phyloP scores from a whole-genome alignment of 2,888 invertebrate genomes.

The Brenthis ino region DNA sequence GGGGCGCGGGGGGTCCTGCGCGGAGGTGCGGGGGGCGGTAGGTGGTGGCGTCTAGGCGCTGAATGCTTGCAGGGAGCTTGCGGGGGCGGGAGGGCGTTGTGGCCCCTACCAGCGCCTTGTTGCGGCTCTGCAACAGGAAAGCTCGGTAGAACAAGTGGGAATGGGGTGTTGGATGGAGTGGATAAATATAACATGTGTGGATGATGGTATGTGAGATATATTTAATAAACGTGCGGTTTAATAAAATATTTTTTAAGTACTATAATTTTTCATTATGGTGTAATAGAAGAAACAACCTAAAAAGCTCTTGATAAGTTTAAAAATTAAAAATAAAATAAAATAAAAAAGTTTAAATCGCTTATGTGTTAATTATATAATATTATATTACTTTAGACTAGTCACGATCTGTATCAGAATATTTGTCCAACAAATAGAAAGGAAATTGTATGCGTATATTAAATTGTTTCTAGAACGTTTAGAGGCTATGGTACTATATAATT shows the following conservation, averaged over 20 bases:
- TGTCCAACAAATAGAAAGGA: conserved; percentile 14
- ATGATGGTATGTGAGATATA: no score
- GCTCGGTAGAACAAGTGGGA: conserved; percentile 51
- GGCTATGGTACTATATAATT: no score
- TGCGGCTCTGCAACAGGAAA: conserved; percentile 81
- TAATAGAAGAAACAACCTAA: no score
- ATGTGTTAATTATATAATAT: conserved; percentile 7
- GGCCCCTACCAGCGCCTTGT: conserved; percentile 64
- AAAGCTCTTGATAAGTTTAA: neutral
- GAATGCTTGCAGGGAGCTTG: conserved; percentile 48
- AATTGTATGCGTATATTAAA: neutral
- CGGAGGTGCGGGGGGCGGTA: conserved; percentile 61
- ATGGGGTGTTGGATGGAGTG: conserved; percentile 35
- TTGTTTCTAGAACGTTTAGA: conserved; percentile 1
- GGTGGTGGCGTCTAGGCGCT: conserved; percentile 68
- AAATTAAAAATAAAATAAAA: no score
- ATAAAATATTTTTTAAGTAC: no score
- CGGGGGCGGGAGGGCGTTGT: conserved; percentile 38
- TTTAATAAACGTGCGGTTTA: no score
- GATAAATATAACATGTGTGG: no score
- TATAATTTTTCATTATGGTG: no score
- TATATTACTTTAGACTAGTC: conserved; percentile 3
- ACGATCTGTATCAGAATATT: conserved; percentile 10
- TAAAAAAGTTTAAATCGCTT: conserved; percentile 3
- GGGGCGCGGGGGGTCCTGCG: conserved; percentile 53